These are phyloP conservation scores for Rhynchomys soricoides DNA, from an alignment of 2,113 vertebrate genomes.

Conservation along the genomic window DNA sequence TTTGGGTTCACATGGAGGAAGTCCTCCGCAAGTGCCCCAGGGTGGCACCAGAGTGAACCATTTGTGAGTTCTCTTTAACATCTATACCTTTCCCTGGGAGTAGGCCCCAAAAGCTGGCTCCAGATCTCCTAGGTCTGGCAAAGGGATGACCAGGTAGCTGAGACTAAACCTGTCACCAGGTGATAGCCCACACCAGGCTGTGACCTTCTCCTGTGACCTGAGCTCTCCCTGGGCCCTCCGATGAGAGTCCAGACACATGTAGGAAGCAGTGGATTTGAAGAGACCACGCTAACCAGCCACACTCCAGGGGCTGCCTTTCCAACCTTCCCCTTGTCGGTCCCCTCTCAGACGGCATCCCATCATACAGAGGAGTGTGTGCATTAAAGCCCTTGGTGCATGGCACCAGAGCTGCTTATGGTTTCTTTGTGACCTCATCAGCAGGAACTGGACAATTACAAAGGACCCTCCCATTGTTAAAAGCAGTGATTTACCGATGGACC, in stretches of 20 bases:
- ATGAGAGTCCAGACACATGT: fast-evolving
- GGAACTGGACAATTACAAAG: constrained; percentile 41
- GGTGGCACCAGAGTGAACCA: background rate
- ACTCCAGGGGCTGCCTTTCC: background rate
- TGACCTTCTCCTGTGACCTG: fast-evolving
- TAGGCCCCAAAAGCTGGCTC: fast-evolving
- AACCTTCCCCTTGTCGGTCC: background rate
- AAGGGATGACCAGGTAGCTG: no score
- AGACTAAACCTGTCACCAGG: background rate
- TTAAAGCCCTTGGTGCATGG: background rate
- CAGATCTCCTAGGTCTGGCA: fast-evolving
- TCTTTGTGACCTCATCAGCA: constrained; percentile 47
- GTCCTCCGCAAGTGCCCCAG: background rate
- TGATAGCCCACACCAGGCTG: fast-evolving
- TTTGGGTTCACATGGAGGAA: background rate
- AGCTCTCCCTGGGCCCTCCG: background rate
- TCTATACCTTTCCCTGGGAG: fast-evolving
- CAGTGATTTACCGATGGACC: constrained; percentile 58
- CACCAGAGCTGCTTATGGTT: background rate
- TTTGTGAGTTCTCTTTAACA: fast-evolving
- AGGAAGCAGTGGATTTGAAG: no score
- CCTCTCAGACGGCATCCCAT: background rate
- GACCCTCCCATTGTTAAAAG: constrained; percentile 46
- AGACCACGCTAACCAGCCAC: no score
- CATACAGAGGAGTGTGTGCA: background rate